phyloP scores from a whole-genome alignment of 2,113 vertebrate genomes.

The Orientallactaga bullata region DNA sequence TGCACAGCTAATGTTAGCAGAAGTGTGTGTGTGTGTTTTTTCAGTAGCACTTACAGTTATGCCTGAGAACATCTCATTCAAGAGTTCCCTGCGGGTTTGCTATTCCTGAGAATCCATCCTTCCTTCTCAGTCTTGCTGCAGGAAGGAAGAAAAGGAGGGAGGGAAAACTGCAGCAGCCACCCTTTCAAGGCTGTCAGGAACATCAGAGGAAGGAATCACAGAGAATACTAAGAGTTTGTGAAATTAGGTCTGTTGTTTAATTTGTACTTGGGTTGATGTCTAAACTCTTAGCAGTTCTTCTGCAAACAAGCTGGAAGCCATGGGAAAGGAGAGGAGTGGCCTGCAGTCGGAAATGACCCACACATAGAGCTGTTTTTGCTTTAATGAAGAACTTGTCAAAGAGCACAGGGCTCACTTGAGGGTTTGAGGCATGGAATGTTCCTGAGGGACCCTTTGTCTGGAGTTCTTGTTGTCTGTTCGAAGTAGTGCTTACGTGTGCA shows the following conservation, averaged over 20 bases:
- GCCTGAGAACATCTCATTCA: background rate
- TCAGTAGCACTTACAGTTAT: background rate
- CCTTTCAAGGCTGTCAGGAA: background rate
- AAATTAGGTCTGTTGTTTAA: constrained; percentile 32
- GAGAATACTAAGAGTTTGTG: constrained; percentile 12
- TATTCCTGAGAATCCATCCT: background rate
- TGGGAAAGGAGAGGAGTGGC: background rate
- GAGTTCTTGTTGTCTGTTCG: background rate
- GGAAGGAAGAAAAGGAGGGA: background rate
- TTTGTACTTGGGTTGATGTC: constrained; percentile 45
- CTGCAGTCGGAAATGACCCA: background rate
- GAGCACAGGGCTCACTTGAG: background rate
- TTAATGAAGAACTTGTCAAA: background rate
- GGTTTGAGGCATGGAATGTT: rapidly evolving
- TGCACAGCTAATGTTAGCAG: background rate
- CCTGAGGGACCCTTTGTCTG: background rate
- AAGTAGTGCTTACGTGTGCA: rapidly evolving
- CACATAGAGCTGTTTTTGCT: background rate
- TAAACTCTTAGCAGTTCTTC: constrained; percentile 53
- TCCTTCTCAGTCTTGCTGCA: background rate
- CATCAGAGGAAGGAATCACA: constrained; percentile 18
- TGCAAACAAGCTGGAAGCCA: background rate
- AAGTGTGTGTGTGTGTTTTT: constrained; percentile 15
- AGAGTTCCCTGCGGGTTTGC: constrained; percentile 1
- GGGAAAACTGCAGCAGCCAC: background rate